A percentile compares a stretch with the other conserved stretches of the same genome.
These are phyloP conservation scores for Sesia bembeciformis DNA, from an alignment of 2,888 invertebrate species.

Conservation along the genomic window DNA sequence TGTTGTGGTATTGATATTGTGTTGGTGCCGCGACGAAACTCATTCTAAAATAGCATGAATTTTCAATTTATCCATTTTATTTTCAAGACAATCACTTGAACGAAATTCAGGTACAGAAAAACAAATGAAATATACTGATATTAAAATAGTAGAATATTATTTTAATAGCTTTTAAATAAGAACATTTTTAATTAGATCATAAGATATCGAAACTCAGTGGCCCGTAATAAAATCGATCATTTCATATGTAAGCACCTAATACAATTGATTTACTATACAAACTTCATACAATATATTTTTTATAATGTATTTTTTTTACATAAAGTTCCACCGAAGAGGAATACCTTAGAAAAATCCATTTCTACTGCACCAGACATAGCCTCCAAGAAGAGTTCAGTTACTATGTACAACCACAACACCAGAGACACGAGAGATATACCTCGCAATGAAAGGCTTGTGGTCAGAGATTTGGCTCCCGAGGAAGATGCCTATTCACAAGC, in stretches of 20 bases:
- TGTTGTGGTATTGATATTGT: no score
- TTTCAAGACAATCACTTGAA: no score
- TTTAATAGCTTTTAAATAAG: no score
- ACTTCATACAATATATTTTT: background rate
- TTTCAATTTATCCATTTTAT: no score
- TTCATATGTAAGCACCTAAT: background rate
- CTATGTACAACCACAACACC: constrained; percentile 53
- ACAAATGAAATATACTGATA: no score
- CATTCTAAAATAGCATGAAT: no score
- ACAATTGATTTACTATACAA: background rate
- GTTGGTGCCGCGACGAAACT: no score
- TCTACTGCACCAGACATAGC: background rate
- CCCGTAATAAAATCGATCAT: no score
- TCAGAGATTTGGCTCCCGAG: constrained; percentile 30
- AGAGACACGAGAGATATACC: constrained; percentile 34
- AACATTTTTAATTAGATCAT: no score
- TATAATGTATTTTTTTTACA: background rate
- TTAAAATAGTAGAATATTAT: no score
- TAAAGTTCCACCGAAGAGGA: background rate
- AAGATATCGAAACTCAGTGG: no score
- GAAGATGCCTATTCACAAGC: constrained; percentile 60
- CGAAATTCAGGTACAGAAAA: no score
- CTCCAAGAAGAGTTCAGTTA: constrained; percentile 36
- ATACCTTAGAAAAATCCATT: background rate
- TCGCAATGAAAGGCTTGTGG: constrained; percentile 30